Conservation (phyloP, 2,113 vertebrate genomes). For the Falco punctatus region DNA sequence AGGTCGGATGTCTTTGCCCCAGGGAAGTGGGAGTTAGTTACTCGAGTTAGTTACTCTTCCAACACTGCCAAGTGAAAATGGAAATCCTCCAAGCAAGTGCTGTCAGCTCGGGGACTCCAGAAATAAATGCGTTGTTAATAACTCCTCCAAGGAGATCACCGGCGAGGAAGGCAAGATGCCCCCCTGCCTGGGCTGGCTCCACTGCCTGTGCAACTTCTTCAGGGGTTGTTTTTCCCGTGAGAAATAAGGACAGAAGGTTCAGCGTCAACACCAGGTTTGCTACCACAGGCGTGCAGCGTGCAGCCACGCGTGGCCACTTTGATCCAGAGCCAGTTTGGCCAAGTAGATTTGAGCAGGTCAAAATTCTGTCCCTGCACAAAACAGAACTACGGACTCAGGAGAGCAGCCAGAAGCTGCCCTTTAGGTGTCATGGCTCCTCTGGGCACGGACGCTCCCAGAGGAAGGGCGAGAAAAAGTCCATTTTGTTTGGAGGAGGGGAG, state of each 20-base stretch:
- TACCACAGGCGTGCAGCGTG: fast-evolving
- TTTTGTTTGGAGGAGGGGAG: not conserved
- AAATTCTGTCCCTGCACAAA: not conserved
- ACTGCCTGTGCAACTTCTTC: not conserved
- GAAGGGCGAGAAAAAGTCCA: not conserved
- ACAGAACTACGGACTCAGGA: not conserved
- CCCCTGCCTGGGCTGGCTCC: not conserved
- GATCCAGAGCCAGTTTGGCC: not conserved
- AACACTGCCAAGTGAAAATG: not conserved
- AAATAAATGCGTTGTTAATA: not conserved
- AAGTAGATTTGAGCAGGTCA: not conserved
- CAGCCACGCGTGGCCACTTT: fast-evolving
- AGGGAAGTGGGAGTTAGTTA: not conserved
- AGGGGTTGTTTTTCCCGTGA: not conserved
- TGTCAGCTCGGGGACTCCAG: not conserved
- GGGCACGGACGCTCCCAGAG: fast-evolving
- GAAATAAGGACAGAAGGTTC: not conserved
- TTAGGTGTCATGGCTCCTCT: fast-evolving
- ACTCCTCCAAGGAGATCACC: not conserved
- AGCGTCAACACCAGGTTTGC: fast-evolving
- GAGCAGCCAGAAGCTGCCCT: not conserved
- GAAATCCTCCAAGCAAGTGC: constrained; percentile 9
- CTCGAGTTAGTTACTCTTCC: not conserved
- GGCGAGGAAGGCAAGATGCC: not conserved
- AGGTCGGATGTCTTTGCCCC: not conserved